phyloP scores from a whole-genome alignment of 2,888 invertebrate genomes.

The Microplitis manilae region DNA sequence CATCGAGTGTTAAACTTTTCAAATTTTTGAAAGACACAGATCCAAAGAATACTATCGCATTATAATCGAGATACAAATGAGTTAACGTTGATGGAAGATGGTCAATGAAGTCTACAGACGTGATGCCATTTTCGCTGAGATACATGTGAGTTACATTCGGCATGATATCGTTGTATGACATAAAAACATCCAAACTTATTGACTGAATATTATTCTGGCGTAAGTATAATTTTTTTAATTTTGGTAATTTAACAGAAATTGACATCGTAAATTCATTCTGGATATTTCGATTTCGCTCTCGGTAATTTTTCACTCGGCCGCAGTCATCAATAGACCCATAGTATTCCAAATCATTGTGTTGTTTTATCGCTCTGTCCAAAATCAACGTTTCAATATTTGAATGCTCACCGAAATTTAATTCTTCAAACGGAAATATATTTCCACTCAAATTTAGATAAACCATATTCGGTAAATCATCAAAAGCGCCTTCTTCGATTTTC shows the following conservation, averaged over 20 bases:
- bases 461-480: background rate
- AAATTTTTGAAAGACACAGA: background rate
- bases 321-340: background rate
- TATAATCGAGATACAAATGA: background rate
- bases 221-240: background rate
- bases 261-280: background rate
- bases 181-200: background rate
- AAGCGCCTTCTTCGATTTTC: background rate
- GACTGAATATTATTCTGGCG: background rate
- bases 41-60: background rate
- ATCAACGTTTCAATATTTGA: background rate
- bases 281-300: background rate
- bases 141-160: background rate
- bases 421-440: background rate
- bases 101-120: background rate
- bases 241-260: background rate
- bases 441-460: background rate
- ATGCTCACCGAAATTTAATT: background rate
- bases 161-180: background rate
- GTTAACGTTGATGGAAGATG: background rate
- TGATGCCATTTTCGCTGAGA: background rate
- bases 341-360: background rate
- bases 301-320: background rate
- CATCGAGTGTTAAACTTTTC: background rate
- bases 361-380: background rate